These are phyloP conservation scores for Argyra leucocephala DNA, from an alignment of 2,888 invertebrate species.

Conservation along the genomic window DNA sequence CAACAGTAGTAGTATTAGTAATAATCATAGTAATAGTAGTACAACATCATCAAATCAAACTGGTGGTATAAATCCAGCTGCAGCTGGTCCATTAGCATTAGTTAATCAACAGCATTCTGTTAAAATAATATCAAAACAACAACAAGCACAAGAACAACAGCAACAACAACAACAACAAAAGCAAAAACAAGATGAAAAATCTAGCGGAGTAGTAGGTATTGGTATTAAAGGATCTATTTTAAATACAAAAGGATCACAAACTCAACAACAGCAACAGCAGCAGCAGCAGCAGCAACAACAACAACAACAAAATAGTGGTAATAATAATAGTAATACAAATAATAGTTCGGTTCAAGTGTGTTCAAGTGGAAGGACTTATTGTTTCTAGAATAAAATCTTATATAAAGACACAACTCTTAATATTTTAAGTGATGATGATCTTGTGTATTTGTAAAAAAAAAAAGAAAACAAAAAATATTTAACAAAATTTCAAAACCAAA, in stretches of 20 bases:
- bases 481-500: too few relatives aligned
- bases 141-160: constrained; percentile 20
- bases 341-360: constrained; percentile 31
- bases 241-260: constrained; percentile 1
- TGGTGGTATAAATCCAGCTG: constrained; percentile 5
- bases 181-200: constrained; percentile 10
- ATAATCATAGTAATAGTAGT: constrained; percentile 5
- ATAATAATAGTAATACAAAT: constrained; percentile 14
- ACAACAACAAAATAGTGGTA: constrained; percentile 18
- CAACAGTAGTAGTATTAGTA: background rate
- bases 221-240: background rate
- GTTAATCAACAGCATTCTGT: constrained; percentile 27
- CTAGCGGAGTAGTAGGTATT: background rate
- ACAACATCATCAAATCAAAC: background rate
- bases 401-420: constrained; percentile 26
- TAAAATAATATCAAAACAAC: constrained; percentile 23
- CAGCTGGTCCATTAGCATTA: constrained; percentile 24
- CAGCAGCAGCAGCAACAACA: constrained; percentile 19
- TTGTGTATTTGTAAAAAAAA: constrained; percentile 34
- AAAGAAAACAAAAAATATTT: too few relatives aligned
- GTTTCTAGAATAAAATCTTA: constrained; percentile 38
- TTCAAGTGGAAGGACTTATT: constrained; percentile 35
- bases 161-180: constrained; percentile 10
- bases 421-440: constrained; percentile 27
- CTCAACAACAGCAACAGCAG: constrained; percentile 15